Evolutionary conservation across 2,797 vertebrate species (phyloP).

Genomic region (Darevskia mixta): DNA sequence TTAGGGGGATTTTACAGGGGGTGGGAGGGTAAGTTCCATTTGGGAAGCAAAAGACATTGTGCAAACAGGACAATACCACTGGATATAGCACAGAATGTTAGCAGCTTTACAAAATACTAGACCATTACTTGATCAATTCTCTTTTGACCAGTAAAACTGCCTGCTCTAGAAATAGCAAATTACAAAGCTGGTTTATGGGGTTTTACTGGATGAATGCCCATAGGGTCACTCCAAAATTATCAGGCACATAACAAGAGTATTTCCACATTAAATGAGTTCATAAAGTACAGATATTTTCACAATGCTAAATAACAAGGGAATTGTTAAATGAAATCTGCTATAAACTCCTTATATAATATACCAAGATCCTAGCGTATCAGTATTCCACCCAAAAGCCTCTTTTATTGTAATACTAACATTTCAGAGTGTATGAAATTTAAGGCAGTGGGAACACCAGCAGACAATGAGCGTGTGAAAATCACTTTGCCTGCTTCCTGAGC

Average conservation of each 20-base stretch:
- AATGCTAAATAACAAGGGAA: background rate
- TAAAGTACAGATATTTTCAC: background rate
- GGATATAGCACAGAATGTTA: background rate
- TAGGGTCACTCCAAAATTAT: background rate
- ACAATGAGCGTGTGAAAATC: slow-evolving; percentile 4
- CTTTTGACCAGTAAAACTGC: background rate
- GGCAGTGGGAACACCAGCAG: slow-evolving; percentile 7
- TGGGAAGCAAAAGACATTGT: no score
- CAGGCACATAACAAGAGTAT: background rate
- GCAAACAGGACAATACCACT: no score
- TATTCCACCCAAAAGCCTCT: background rate
- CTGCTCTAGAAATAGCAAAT: background rate
- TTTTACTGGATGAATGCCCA: background rate
- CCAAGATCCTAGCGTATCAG: background rate
- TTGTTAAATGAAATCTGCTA: background rate
- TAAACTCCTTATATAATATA: slow-evolving; percentile 7
- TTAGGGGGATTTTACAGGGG: no score
- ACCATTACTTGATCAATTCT: background rate
- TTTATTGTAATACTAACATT: slow-evolving; percentile 4
- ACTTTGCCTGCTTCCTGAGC: background rate
- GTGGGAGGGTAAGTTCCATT: no score
- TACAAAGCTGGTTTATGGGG: background rate
- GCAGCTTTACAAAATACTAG: background rate
- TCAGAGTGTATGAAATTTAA: slow-evolving; percentile 35
- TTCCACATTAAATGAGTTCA: background rate